Evolutionary conservation across 2,888 invertebrate genomes (phyloP), one percentile per base, ranked within the genome.

Genomic region (Bombylius major): DNA sequence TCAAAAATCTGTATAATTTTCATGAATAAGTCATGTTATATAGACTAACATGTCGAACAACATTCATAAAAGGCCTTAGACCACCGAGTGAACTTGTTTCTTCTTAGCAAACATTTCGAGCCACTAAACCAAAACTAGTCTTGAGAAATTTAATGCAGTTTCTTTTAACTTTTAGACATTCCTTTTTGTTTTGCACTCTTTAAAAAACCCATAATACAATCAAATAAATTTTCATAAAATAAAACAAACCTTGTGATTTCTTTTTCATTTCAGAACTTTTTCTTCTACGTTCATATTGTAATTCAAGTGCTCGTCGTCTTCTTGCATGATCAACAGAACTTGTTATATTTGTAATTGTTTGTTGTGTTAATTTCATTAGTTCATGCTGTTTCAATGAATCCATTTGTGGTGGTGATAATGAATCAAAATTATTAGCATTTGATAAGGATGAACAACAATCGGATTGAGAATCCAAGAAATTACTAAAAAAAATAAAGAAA

Each of bases 401-500:
- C 72, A 73, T 71, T 61, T 72, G 69, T 42, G 78, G 78, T 13
- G 78, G 79, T 59, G 75, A 75, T 51, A 73, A 65, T 55, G 75
- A 75, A 61, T 75, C 75, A 61, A 75, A 64, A 65, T 75, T 75
- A 65, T 75, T 75, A 65, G 81, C 81, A 52, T 86, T 86, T 52
- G 88, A 87, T 61, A 86, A 77, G 59, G 85, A 84, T 61, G 88
- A 88, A 75, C 90, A 89, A 70, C 85, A 86, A 75, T 92, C 92
- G 0, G 91, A 92, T 69, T 91, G 91, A 60, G 91, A 91, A 76
- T 91, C 92, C 53, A 93, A 79, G 75, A 85, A 91, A 66, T 87
- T 87, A 62, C 72, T 73, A 58, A 32, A 61, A 58, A 48, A 53
- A 50, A 49, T 23, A 11, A 44, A 39, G 13, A n/a, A 13, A 51